Evolutionary conservation across 2,888 invertebrate genomes (phyloP), one percentile per base, ranked within the genome.

Genomic region (Stenolophus ochropezus): DNA sequence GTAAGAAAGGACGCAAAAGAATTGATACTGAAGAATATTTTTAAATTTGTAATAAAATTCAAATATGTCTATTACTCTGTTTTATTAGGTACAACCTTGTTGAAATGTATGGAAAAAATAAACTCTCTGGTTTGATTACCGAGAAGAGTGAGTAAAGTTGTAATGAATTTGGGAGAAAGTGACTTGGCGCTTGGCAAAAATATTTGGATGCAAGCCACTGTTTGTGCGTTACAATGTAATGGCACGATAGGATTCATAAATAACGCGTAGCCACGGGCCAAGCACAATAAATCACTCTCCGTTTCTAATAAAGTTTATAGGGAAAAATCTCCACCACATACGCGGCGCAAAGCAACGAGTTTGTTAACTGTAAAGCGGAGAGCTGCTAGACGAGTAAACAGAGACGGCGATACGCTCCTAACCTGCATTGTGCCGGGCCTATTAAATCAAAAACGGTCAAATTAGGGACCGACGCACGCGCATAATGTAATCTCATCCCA

Each of bases 401-500:
- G 73, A 73, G 51, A 73, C 14, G 21, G 71, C 27, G 71, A 65
- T 21, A 49, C 49, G 47, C 73, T 73, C 73, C 73, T 73, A 73
- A 73, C 73, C 73, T 49, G 51, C 51, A 51, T 73, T 27, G 21
- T 71, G 49, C 49, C 65, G 42, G 27, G 61, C 58, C 81, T 81
- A 81, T 81, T 81, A 80, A 80, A 80, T 80, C 78, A 80, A 80
- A 80, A 80, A 81, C 75, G 81, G 74, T 81, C 81, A 51, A 81
- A 81, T 81, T 81, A 75, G 75, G 61, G 49, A 25, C 74, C 58
- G 47, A 58, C 58, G 49, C 81, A 81, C 81, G 75, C 49, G 71
- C 58, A 78, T 77, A 77, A 77, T 77, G 56, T 80, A 51, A 65
- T 65, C 49, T 69, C 65, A 21, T 69, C 51, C 21, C 65, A 58